phyloP scores from a whole-genome alignment of 2,113 vertebrate species.

The Amblyornis subalaris region DNA sequence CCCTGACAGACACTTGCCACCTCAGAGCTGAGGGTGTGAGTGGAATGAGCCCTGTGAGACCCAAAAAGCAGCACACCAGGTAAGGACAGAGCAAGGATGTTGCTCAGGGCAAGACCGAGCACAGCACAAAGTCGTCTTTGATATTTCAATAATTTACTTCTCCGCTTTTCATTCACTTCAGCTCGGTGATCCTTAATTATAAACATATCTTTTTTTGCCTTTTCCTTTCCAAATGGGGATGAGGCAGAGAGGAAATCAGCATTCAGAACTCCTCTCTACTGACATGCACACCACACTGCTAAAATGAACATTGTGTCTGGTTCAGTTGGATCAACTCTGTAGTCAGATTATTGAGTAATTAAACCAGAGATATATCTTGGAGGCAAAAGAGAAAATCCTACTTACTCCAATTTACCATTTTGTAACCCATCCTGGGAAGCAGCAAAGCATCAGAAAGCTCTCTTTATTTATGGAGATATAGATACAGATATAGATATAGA shows the following conservation, averaged over 20 bases:
- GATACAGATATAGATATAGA: background rate
- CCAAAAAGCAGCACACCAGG: background rate
- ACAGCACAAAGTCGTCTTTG: background rate
- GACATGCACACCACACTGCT: background rate
- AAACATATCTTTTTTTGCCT: background rate
- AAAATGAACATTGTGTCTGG: background rate
- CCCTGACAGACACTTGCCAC: background rate
- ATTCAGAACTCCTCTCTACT: background rate
- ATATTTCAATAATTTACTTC: background rate
- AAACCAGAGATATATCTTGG: background rate
- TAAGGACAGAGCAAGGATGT: background rate
- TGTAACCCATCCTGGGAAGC: background rate
- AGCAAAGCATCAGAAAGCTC: background rate
- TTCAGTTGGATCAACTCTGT: background rate
- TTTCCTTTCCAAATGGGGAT: background rate
- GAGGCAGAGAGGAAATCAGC: background rate
- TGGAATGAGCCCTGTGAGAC: background rate
- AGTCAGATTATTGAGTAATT: constrained; percentile 5
- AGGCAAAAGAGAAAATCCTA: background rate
- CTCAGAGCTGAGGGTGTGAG: background rate
- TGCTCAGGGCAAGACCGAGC: background rate
- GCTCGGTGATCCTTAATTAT: background rate
- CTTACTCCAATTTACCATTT: background rate
- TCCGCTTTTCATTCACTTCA: background rate
- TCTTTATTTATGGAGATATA: background rate